Evolutionary conservation across 2,888 invertebrate genomes (phyloP).

Genomic region (Sesia apiformis): DNA sequence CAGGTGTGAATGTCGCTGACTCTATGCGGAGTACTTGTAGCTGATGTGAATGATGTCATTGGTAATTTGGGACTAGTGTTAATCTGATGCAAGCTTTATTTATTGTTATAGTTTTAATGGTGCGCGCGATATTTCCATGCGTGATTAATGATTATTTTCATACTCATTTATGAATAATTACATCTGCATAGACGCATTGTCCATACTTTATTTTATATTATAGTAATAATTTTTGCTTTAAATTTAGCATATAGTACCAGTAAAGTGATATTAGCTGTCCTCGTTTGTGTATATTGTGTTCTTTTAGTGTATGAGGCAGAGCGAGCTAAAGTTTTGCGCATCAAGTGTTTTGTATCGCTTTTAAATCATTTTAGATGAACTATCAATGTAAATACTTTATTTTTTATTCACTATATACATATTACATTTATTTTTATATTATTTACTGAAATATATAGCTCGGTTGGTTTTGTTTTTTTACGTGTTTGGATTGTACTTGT

Average conservation of each 20-base stretch:
- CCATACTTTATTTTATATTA: not conserved
- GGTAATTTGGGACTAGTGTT: constrained; percentile 1
- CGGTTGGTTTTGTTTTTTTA: constrained; percentile 15
- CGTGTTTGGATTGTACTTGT: too few species aligned
- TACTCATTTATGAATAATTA: not conserved
- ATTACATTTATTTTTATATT: constrained; percentile 54
- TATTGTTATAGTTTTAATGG: constrained; percentile 8
- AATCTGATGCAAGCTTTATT: constrained; percentile 21
- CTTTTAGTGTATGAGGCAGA: not conserved
- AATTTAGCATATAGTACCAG: constrained; percentile 18
- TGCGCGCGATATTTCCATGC: not conserved
- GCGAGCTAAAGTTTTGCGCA: not conserved
- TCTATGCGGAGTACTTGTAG: not conserved
- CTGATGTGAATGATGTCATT: not conserved
- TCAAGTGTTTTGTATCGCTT: constrained; percentile 15
- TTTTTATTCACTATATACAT: constrained; percentile 57
- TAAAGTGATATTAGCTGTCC: constrained; percentile 20
- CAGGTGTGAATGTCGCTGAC: constrained; percentile 22
- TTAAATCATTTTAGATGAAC: constrained; percentile 24
- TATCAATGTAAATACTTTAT: constrained; percentile 54
- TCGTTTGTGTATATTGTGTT: constrained; percentile 18
- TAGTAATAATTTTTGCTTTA: constrained; percentile 7
- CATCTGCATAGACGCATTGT: not conserved
- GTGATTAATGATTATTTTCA: not conserved
- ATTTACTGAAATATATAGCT: constrained; percentile 57